These are phyloP conservation scores for Philereme transversata DNA, from an alignment of 2,888 invertebrate species.

Conservation along the genomic window DNA sequence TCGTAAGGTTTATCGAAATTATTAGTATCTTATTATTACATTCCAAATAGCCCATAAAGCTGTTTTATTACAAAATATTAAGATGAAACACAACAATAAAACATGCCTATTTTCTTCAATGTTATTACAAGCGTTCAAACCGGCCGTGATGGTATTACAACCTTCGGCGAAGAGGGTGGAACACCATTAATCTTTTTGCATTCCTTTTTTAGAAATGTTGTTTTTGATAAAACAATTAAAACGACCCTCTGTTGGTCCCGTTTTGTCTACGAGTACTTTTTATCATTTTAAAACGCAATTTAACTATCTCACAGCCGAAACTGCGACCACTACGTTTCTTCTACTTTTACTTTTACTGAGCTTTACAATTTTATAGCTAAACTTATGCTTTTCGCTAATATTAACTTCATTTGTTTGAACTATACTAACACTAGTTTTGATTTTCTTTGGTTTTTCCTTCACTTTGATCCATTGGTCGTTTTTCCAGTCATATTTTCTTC, in stretches of 20 bases:
- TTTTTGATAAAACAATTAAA: conserved; percentile 44
- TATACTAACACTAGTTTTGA: conserved; percentile 32
- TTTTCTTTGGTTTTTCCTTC: conserved; percentile 57
- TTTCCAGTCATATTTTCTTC: conserved; percentile 77
- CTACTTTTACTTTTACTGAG: conserved; percentile 72
- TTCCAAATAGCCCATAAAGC: conserved; percentile 24
- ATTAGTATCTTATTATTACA: conserved; percentile 23
- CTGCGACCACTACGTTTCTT: conserved; percentile 74
- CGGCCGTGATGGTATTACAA: conserved; percentile 27
- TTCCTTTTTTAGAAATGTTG: conserved; percentile 39
- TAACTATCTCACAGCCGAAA: conserved; percentile 76
- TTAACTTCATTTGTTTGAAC: conserved; percentile 43
- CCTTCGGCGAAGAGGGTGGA: conserved; percentile 35
- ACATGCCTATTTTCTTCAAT: conserved; percentile 31
- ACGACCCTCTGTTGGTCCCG: conserved; percentile 69
- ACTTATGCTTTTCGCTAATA: conserved; percentile 69
- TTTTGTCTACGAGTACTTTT: conserved; percentile 60
- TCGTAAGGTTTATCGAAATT: conserved; percentile 19
- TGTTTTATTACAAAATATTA: conserved; percentile 27
- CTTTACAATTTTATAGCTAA: conserved; percentile 73
- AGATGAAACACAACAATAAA: conserved; percentile 26
- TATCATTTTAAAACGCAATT: conserved; percentile 36
- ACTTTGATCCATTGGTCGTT: conserved; percentile 79
- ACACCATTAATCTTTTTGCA: conserved; percentile 40
- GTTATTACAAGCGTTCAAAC: conserved; percentile 29